Conservation (phyloP, 2,888 invertebrate species). For the Eilema griseolum region DNA sequence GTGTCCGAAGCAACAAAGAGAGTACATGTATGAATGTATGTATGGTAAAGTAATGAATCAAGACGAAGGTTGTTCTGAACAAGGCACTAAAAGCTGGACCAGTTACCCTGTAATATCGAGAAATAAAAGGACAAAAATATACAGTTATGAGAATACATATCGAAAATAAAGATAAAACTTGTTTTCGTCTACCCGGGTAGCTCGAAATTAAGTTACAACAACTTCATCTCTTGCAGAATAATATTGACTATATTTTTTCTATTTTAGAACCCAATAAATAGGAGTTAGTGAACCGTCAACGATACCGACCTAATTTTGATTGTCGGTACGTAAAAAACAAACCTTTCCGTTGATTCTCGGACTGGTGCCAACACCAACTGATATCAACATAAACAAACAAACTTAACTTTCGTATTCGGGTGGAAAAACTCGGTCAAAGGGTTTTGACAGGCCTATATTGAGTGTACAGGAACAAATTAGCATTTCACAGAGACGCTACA, state of each 20-base stretch:
- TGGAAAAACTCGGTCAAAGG: slow-evolving; percentile 75
- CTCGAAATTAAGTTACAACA: slow-evolving; percentile 2
- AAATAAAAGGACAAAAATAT: background rate
- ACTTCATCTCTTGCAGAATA: slow-evolving; percentile 8
- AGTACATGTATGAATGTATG: no score
- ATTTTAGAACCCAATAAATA: slow-evolving; percentile 17
- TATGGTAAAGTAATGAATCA: background rate
- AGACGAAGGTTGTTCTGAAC: background rate
- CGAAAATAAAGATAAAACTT: background rate
- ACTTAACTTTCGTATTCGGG: slow-evolving; percentile 67
- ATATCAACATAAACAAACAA: slow-evolving; percentile 75
- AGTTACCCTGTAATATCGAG: background rate
- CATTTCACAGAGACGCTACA: slow-evolving; percentile 82
- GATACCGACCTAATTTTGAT: slow-evolving; percentile 40
- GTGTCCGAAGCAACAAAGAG: background rate
- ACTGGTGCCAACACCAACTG: slow-evolving; percentile 40
- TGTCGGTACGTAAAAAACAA: slow-evolving; percentile 30
- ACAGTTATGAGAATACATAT: background rate
- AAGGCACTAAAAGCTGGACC: background rate
- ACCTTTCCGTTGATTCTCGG: slow-evolving; percentile 33
- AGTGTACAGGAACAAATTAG: slow-evolving; percentile 80
- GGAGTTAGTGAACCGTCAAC: slow-evolving; percentile 28
- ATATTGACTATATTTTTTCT: slow-evolving; percentile 12
- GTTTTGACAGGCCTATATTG: slow-evolving; percentile 78
- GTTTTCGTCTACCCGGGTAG: slow-evolving; percentile 5